Evolutionary conservation across 2,797 vertebrate species (phyloP).

Genomic region (Parauchenoglanis punctatus): DNA sequence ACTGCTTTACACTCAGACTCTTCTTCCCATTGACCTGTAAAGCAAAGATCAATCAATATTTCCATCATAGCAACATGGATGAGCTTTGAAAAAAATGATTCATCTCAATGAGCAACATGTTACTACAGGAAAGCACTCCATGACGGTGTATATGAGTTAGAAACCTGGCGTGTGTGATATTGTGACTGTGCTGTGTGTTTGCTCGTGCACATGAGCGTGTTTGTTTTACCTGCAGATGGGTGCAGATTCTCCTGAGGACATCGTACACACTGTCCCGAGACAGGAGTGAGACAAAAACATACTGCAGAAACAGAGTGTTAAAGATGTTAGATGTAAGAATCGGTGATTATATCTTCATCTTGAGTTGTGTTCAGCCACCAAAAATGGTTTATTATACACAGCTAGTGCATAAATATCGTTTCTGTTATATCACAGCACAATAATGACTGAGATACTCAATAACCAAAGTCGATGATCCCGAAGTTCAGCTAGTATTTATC

Average conservation of each 20-base stretch:
- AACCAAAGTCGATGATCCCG: background rate
- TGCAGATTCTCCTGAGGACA: conserved; percentile 90
- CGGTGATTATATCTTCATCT: background rate
- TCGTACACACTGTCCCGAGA: conserved; percentile 95
- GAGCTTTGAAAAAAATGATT: background rate
- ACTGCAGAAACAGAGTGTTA: conserved; percentile 71
- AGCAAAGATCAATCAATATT: conserved; percentile 18
- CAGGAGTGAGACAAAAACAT: conserved; percentile 92
- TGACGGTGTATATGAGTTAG: background rate
- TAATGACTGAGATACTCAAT: background rate
- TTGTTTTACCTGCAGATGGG: conserved; percentile 87
- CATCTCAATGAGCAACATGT: too few species aligned
- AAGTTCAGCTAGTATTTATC: background rate
- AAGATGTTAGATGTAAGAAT: background rate
- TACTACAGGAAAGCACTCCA: background rate
- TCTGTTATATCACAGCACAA: background rate
- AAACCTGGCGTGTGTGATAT: background rate
- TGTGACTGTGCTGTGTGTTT: conserved; percentile 12
- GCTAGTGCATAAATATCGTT: background rate
- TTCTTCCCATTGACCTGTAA: conserved; percentile 85
- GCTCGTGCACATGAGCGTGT: conserved; percentile 1
- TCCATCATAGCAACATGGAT: background rate
- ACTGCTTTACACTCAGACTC: conserved; percentile 89
- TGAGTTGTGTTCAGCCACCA: background rate
- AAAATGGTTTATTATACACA: background rate